phyloP scores from a whole-genome alignment of 2,113 vertebrate genomes.

The Xiphorhynchus elegans region DNA sequence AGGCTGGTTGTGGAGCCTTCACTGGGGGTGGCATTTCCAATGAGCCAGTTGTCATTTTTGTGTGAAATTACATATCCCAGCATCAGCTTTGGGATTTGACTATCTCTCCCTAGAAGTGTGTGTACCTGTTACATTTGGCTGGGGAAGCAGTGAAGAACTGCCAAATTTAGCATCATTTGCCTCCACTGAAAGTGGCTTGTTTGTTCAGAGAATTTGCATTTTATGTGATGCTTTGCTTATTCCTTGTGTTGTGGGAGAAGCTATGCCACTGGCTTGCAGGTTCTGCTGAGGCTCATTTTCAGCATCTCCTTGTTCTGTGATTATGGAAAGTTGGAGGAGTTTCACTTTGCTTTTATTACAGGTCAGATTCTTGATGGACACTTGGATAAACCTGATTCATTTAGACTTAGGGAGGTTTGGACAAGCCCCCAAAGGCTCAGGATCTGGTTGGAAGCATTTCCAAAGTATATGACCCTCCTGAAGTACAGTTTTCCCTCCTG shows the following conservation, averaged over 20 bases:
- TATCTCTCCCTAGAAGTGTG: not conserved
- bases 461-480: not conserved
- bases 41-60: slow-evolving; percentile 1
- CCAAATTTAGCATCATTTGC: slow-evolving; percentile 18
- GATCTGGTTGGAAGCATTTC: not conserved
- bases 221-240: not conserved
- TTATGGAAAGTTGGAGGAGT: not conserved
- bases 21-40: not conserved
- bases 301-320: not conserved
- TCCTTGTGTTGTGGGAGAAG: not conserved
- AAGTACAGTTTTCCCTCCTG: not conserved
- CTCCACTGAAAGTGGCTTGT: not conserved
- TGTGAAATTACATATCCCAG: slow-evolving; percentile 9
- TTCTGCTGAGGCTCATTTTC: not conserved
- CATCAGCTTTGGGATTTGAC: not conserved
- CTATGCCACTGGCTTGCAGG: not conserved
- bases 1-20: not conserved
- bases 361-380: not conserved
- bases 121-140: slow-evolving; percentile 58
- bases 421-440: not conserved
- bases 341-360: not conserved
- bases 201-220: slow-evolving; percentile 38
- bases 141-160: not conserved
- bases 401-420: not conserved
- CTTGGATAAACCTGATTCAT: not conserved